A percentile compares a stretch with the other conserved stretches of the same genome.
These are phyloP conservation scores for Mystacides longicornis DNA, from an alignment of 2,888 invertebrate species.

Conservation along the genomic window DNA sequence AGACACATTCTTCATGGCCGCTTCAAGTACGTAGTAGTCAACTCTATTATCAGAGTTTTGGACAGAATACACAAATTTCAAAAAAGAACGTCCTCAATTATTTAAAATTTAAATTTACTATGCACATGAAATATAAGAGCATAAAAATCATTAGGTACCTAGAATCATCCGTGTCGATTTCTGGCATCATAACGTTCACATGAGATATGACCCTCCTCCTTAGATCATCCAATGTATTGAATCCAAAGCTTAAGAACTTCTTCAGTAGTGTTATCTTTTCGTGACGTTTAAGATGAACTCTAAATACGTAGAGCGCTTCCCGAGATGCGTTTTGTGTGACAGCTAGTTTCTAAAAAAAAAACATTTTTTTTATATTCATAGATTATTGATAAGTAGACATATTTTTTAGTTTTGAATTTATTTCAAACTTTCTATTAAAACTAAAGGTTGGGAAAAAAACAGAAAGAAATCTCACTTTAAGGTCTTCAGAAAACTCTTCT, in stretches of 20 bases:
- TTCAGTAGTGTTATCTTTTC: not conserved
- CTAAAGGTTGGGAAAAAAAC: not conserved
- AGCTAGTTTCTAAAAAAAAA: not conserved
- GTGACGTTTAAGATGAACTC: not conserved
- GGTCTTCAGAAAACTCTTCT: not conserved
- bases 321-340: not conserved
- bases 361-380: no score
- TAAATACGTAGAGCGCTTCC: not conserved
- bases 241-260: not conserved
- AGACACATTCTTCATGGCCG: no score
- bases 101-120: no score
- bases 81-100: no score
- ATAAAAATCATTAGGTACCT: not conserved
- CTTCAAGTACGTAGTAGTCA: no score
- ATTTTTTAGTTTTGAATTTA: not conserved
- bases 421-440: no score
- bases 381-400: no score
- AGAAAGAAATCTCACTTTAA: not conserved
- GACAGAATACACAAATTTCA: no score
- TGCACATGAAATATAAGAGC: not conserved
- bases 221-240: not conserved
- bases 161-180: not conserved
- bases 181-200: not conserved
- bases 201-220: not conserved
- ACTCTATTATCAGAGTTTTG: no score